phyloP scores from a whole-genome alignment of 1,140 invertebrate species.

The Geopemphigus sp. region DNA sequence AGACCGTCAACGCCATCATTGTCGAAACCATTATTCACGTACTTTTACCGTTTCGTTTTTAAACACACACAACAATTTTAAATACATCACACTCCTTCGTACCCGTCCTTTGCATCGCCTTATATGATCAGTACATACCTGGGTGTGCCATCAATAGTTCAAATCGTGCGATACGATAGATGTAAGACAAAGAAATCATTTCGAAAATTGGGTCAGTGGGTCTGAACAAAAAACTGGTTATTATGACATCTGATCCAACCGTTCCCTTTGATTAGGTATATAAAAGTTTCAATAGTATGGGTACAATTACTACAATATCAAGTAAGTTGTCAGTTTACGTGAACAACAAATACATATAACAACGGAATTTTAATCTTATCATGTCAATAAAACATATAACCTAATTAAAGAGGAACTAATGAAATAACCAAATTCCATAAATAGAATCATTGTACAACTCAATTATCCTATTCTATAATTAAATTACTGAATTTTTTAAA shows the following conservation, averaged over 20 bases:
- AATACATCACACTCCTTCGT: too few species aligned
- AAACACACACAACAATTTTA: too few species aligned
- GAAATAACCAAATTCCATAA: background rate
- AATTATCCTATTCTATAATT: background rate
- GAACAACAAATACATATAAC: background rate
- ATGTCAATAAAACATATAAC: background rate
- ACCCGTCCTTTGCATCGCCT: too few species aligned
- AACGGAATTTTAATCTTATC: background rate
- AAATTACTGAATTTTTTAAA: background rate
- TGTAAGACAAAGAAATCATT: background rate
- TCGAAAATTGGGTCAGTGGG: constrained; percentile 12
- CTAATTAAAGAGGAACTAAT: background rate
- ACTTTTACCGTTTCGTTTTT: too few species aligned
- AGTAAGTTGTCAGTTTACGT: background rate
- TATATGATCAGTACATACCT: too few species aligned
- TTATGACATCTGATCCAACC: background rate
- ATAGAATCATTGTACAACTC: background rate
- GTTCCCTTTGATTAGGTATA: background rate
- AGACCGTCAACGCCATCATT: background rate
- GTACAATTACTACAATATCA: background rate
- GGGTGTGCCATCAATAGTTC: too few species aligned
- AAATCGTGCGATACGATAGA: background rate
- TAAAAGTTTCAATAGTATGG: too few species aligned
- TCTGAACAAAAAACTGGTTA: constrained; percentile 11
- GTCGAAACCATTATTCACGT: background rate